Evolutionary conservation across 1,140 invertebrate genomes (phyloP).

Genomic region (Neodiprion virginianus): DNA sequence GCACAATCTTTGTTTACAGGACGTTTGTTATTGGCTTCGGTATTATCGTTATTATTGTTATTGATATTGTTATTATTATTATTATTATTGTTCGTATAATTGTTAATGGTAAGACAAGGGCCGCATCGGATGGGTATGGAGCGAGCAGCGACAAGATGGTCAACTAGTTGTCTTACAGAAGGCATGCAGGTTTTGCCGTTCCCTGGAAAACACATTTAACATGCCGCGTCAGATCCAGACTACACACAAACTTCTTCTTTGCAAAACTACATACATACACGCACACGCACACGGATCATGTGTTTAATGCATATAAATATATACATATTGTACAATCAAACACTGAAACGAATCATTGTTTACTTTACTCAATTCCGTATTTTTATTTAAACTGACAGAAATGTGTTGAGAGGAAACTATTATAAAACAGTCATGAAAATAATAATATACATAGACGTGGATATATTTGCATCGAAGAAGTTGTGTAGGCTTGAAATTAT

Average conservation of each 20-base stretch:
- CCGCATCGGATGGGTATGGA: constrained; percentile 55
- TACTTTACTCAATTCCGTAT: not conserved
- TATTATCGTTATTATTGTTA: constrained; percentile 29
- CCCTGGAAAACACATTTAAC: constrained; percentile 60
- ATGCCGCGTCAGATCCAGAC: constrained; percentile 57
- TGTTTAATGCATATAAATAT: not conserved
- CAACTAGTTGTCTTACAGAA: constrained; percentile 63
- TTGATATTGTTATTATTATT: constrained; percentile 44
- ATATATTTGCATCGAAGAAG: constrained; percentile 17
- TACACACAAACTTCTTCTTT: constrained; percentile 33
- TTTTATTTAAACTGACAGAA: not conserved
- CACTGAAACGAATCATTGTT: not conserved
- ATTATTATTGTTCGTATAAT: constrained; percentile 51
- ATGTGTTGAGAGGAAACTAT: not conserved
- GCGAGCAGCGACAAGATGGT: constrained; percentile 57
- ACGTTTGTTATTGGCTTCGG: constrained; percentile 16
- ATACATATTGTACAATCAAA: not conserved
- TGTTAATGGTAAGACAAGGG: constrained; percentile 56
- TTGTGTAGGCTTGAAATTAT: not conserved
- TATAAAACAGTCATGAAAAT: not conserved
- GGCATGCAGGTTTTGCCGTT: constrained; percentile 61
- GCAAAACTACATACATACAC: constrained; percentile 25
- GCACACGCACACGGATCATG: not conserved
- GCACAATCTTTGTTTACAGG: constrained; percentile 32
- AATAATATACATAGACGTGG: not conserved